These are phyloP conservation scores for Speoplatyrhinus poulsoni DNA, from an alignment of 2,113 vertebrate species.

Conservation along the genomic window DNA sequence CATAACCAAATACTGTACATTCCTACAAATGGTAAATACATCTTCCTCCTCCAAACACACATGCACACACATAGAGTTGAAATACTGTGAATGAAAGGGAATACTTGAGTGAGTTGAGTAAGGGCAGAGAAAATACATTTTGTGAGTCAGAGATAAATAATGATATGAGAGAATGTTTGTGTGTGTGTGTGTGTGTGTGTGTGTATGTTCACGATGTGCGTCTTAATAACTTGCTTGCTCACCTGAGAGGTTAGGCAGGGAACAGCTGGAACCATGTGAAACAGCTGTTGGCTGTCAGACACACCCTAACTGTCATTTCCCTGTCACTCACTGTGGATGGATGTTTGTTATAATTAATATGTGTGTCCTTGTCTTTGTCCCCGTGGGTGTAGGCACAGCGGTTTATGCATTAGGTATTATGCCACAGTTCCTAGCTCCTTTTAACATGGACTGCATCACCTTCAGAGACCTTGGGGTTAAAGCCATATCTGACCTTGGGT, in stretches of 20 bases:
- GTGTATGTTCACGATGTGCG: background rate
- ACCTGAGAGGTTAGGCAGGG: slow-evolving; percentile 38
- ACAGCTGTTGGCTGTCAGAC: slow-evolving; percentile 62
- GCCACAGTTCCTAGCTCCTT: background rate
- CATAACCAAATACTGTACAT: slow-evolving; percentile 75
- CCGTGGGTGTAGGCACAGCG: slow-evolving; percentile 4
- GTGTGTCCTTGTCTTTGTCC: slow-evolving; percentile 4
- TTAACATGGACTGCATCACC: background rate
- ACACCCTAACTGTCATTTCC: slow-evolving; percentile 19
- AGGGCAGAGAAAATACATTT: slow-evolving; percentile 41
- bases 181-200: background rate
- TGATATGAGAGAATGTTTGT: slow-evolving; percentile 17
- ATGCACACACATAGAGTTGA: slow-evolving; percentile 29
- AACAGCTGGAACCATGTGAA: slow-evolving; percentile 61
- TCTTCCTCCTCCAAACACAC: slow-evolving; percentile 1
- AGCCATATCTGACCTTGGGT: slow-evolving; percentile 28
- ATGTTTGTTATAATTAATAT: background rate
- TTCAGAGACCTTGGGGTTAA: slow-evolving; percentile 23
- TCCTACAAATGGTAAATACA: slow-evolving; percentile 73
- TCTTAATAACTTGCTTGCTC: background rate
- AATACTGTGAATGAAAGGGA: slow-evolving; percentile 17
- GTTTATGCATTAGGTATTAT: background rate
- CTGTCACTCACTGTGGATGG: slow-evolving; percentile 8
- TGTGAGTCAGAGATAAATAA: slow-evolving; percentile 45
- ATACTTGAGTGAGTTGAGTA: slow-evolving; percentile 18